Conservation (phyloP, 2,888 invertebrate genomes). For the Campaea margaritaria region DNA sequence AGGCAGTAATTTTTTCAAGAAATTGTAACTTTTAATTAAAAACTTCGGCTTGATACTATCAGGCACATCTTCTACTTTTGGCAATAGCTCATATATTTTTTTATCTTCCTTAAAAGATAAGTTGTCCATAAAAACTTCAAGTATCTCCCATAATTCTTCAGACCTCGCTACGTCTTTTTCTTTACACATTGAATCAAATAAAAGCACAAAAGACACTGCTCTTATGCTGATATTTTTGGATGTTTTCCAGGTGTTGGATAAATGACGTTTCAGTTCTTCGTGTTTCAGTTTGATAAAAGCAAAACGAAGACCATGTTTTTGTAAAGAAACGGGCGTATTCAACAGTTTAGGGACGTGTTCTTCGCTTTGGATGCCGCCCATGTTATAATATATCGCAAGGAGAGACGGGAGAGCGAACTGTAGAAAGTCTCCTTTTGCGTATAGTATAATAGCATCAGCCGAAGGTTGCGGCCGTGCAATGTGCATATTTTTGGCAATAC, state of each 20-base stretch:
- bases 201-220: slow-evolving; percentile 61
- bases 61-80: slow-evolving; percentile 52
- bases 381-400: slow-evolving; percentile 64
- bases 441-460: slow-evolving; percentile 59
- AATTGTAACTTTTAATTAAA: slow-evolving; percentile 60
- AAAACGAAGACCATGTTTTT: slow-evolving; percentile 69
- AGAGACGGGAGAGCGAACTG: slow-evolving; percentile 68
- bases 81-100: slow-evolving; percentile 57
- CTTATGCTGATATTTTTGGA: slow-evolving; percentile 66
- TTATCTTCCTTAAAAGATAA: slow-evolving; percentile 64
- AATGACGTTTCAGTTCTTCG: slow-evolving; percentile 52
- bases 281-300: slow-evolving; percentile 58
- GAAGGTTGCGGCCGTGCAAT: slow-evolving; percentile 64
- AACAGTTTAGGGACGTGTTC: slow-evolving; percentile 57
- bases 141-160: slow-evolving; percentile 55
- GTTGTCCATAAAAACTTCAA: slow-evolving; percentile 63
- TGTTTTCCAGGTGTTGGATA: slow-evolving; percentile 58
- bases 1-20: slow-evolving; percentile 52
- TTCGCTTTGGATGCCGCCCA: slow-evolving; percentile 49
- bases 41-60: slow-evolving; percentile 52
- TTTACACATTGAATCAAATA: slow-evolving; percentile 56
- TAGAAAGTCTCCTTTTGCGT: slow-evolving; percentile 70
- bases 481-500: slow-evolving; percentile 71
- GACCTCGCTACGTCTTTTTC: slow-evolving; percentile 54
- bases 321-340: slow-evolving; percentile 65